Evolutionary conservation across 2,113 vertebrate species (phyloP), one percentile per base, ranked within the genome.

Genomic region (Alligator mississippiensis): DNA sequence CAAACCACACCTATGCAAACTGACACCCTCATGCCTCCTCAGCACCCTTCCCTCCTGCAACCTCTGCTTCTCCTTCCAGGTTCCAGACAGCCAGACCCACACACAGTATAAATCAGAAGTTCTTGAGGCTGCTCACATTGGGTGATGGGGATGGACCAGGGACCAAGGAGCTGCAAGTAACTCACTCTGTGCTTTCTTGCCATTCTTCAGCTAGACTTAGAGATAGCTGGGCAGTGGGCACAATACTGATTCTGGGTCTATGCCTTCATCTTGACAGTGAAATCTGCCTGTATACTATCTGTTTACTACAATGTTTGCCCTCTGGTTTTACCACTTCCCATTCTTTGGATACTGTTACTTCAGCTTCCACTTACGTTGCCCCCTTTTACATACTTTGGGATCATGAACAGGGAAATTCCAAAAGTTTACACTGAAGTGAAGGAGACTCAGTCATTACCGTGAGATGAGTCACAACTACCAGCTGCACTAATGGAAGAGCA

Each of bases 21-120:
- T 84, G 92, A 15, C 72, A 95, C 92, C 93, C 93, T 82, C 83
- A 76, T 92, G 82, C 61, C 5, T 2, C 84, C 5, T 2, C 84
- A 76, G 91, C 92, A 88, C 2, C 2, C 78, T 92, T 77, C 78
- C 91, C 78, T 80, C 59, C 81, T 88, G 70, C 78, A 86, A 10
- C 57, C 30, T 34, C 2, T 13, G 2, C 82, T 58, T 77, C 92
- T 47, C 54, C 30, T 55, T 54, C 60, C 2, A 0, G 58, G 30
- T 24, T 84, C 55, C n/a, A 47, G 85, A 30, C 15, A 28, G 12
- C 28, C 34, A 6, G 38, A 95, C 47, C 47, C 47, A 47, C 47
- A 47, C 47, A 47, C 47, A 47, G 47, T 47, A 47, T 47, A 47
- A 47, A 47, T 47, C 47, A 47, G 47, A 47, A 47, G 47, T 47